phyloP scores from a whole-genome alignment of 92 coral and sea anemone species.

The Heliopora coerulea region DNA sequence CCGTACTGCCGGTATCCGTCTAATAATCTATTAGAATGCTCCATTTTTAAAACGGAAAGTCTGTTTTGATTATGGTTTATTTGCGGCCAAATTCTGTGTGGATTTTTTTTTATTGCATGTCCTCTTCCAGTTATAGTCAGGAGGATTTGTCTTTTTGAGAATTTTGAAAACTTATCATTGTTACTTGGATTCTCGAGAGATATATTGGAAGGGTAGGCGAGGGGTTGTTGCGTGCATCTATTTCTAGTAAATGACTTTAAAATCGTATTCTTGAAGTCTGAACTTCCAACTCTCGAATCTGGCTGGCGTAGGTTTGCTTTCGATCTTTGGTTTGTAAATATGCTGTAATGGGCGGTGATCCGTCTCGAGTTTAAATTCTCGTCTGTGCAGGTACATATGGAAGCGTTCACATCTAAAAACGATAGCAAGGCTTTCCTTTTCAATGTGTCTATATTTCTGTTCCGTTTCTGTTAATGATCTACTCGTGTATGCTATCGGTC shows the following conservation, averaged over 20 bases:
- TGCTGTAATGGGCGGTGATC: constrained; percentile 54
- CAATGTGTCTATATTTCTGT: constrained; percentile 20
- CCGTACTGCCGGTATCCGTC: no score
- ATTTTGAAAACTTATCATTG: no score
- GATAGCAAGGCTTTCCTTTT: constrained; percentile 6
- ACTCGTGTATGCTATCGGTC: constrained; percentile 51
- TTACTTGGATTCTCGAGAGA: no score
- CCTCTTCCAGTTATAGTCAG: no score
- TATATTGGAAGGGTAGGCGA: no score
- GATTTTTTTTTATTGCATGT: no score
- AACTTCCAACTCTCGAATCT: constrained; percentile 52
- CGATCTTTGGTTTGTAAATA: constrained; percentile 40
- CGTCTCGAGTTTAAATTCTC: constrained; percentile 50
- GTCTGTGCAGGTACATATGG: constrained; percentile 49
- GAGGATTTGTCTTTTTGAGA: no score
- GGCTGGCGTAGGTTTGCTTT: constrained; percentile 50
- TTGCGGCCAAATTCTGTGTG: no score
- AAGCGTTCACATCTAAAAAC: constrained; percentile 57
- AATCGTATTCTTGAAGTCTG: constrained; percentile 60
- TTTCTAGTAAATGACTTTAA: constrained; percentile 50
- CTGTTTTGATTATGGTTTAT: no score
- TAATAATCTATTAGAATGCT: no score
- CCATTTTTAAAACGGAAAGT: no score
- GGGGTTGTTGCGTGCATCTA: no score
- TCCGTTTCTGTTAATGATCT: constrained; percentile 49